A percentile compares a stretch with the other conserved stretches of the same genome.
Conservation (phyloP, 2,888 invertebrate genomes). For the Theretra japonica region DNA sequence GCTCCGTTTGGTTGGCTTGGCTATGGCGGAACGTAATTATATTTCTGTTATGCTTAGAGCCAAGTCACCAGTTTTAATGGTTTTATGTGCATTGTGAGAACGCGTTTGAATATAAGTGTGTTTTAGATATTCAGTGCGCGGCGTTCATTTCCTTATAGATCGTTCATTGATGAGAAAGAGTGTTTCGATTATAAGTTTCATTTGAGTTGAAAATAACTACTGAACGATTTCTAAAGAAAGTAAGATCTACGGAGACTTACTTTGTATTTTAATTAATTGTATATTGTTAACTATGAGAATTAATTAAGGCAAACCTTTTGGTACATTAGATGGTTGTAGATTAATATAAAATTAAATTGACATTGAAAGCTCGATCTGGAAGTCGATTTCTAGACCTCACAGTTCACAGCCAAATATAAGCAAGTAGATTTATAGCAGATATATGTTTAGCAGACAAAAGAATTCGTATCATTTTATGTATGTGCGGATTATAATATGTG, state of each 20-base stretch:
- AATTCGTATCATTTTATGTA: too few relatives aligned
- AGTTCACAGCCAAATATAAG: too few relatives aligned
- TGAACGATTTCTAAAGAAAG: neutral
- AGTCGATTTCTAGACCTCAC: too few relatives aligned
- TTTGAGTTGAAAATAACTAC: neutral
- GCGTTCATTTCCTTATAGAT: slow-evolving; percentile 7
- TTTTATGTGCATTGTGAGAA: slow-evolving; percentile 37
- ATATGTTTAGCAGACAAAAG: too few relatives aligned
- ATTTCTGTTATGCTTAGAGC: slow-evolving; percentile 51
- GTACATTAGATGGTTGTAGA: too few relatives aligned
- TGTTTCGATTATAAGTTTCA: neutral
- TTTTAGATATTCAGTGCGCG: slow-evolving; percentile 18
- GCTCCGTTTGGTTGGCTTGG: slow-evolving; percentile 76
- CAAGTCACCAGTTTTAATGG: slow-evolving; percentile 31
- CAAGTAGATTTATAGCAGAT: too few relatives aligned
- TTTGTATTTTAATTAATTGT: too few relatives aligned
- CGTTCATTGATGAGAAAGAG: neutral
- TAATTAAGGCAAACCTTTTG: too few relatives aligned
- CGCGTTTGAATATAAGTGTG: slow-evolving; percentile 29
- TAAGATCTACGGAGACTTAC: neutral
- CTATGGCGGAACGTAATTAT: slow-evolving; percentile 55
- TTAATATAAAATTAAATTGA: too few relatives aligned
- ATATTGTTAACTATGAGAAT: too few relatives aligned
- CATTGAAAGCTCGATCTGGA: too few relatives aligned
- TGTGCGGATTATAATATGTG: too few relatives aligned